These are phyloP conservation scores for Saxicola maurus DNA, from an alignment of 2,797 vertebrate species.

Conservation along the genomic window DNA sequence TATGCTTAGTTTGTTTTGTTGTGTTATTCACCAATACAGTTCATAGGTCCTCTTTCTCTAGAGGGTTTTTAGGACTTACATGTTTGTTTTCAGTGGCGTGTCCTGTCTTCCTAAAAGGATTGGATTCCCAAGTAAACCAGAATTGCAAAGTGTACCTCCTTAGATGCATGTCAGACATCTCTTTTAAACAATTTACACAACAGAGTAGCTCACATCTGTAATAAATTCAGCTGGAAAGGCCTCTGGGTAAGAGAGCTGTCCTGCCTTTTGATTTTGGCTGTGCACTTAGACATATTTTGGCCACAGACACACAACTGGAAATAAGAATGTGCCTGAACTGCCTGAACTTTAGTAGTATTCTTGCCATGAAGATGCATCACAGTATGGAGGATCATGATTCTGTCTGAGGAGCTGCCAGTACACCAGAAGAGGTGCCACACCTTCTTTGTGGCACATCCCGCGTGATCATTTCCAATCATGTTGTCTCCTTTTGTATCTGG, in stretches of 20 bases:
- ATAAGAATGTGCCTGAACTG: background rate
- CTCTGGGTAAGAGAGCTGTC: background rate
- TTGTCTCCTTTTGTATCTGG: background rate
- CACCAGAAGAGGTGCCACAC: background rate
- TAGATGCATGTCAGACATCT: background rate
- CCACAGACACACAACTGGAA: background rate
- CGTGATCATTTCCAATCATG: rapidly evolving
- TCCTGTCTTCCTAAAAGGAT: background rate
- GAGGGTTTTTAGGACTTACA: background rate
- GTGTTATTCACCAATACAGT: background rate
- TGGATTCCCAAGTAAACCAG: background rate
- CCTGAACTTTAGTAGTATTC: background rate
- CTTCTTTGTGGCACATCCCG: background rate
- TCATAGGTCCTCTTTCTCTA: background rate
- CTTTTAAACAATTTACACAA: background rate
- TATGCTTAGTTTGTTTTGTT: background rate
- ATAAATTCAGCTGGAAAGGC: background rate
- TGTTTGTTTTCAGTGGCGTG: background rate
- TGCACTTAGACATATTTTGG: background rate
- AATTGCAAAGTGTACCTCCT: background rate
- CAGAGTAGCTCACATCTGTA: background rate
- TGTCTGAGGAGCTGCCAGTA: rapidly evolving
- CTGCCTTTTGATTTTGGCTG: background rate
- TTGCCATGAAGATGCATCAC: rapidly evolving
- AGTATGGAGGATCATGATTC: rapidly evolving